Evolutionary conservation across 2,888 invertebrate species (phyloP).

Genomic region (Apotomis betuletana): DNA sequence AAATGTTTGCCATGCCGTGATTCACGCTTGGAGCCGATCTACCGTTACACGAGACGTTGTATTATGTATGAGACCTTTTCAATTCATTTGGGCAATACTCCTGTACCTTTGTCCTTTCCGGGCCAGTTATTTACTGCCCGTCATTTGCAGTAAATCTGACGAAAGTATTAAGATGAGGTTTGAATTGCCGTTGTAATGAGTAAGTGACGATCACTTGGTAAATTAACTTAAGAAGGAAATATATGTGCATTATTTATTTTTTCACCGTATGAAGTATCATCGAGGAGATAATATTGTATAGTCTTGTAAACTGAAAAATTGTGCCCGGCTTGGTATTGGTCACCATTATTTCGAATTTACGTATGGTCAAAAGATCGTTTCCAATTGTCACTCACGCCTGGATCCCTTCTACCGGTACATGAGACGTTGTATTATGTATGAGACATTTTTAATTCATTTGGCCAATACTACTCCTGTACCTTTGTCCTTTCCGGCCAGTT

Average conservation of each 20-base stretch:
- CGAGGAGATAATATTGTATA: no score
- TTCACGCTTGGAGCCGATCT: slow-evolving; percentile 65
- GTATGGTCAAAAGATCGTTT: no score
- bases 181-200: not conserved
- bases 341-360: no score
- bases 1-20: slow-evolving; percentile 60
- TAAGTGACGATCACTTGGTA: not conserved
- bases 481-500: slow-evolving; percentile 80
- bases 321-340: no score
- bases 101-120: slow-evolving; percentile 80
- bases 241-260: no score
- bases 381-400: slow-evolving; percentile 59
- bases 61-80: slow-evolving; percentile 81
- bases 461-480: slow-evolving; percentile 74
- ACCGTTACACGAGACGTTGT: slow-evolving; percentile 65
- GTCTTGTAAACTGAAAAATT: no score
- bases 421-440: slow-evolving; percentile 79
- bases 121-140: slow-evolving; percentile 80
- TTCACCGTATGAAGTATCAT: no score
- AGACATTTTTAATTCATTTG: slow-evolving; percentile 81
- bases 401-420: slow-evolving; percentile 63
- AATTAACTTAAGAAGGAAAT: not conserved
- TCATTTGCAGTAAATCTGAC: slow-evolving; percentile 73
- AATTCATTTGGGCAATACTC: slow-evolving; percentile 79
- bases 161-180: slow-evolving; percentile 50